A percentile compares a stretch with the other conserved stretches of the same genome.
Evolutionary conservation across 2,797 vertebrate genomes (phyloP).

Genomic region (Scyliorhinus canicula): DNA sequence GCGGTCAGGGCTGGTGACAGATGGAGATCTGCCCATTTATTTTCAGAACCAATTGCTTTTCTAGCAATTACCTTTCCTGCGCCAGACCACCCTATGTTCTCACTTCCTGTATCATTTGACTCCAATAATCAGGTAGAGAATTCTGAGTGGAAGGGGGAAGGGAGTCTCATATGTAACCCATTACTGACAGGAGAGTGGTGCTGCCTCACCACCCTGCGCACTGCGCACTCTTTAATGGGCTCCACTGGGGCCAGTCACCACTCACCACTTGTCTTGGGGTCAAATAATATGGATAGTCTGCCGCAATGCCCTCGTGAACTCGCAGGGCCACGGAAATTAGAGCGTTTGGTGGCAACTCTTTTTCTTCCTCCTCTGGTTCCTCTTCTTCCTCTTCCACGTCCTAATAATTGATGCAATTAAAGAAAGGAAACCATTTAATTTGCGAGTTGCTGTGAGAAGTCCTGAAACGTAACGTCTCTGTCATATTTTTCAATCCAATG

Average conservation of each 20-base stretch:
- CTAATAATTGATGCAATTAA: slow-evolving; percentile 41
- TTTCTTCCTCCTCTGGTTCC: slow-evolving; percentile 42
- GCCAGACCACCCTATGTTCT: background rate
- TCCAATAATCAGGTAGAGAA: background rate
- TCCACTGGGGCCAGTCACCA: background rate
- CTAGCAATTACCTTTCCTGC: background rate
- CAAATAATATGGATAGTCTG: slow-evolving; percentile 70
- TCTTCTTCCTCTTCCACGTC: slow-evolving; percentile 39
- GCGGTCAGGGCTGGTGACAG: background rate
- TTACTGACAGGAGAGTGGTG: background rate
- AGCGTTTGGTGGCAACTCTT: slow-evolving; percentile 45
- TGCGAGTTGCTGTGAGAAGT: background rate
- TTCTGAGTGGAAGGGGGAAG: background rate
- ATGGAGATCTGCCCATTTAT: background rate
- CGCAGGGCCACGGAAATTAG: slow-evolving; percentile 65
- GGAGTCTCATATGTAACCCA: background rate
- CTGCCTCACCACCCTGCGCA: background rate
- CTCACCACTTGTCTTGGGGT: slow-evolving; percentile 79
- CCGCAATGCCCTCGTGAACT: slow-evolving; percentile 66
- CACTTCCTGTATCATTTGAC: background rate
- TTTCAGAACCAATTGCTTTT: background rate
- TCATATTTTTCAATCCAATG: background rate
- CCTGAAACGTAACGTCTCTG: background rate
- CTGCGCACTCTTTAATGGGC: background rate
- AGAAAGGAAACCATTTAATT: background rate